A percentile compares a stretch with the other conserved stretches of the same genome.
phyloP scores from a whole-genome alignment of 1,140 invertebrate genomes.

The Drosophila subpulchrella region DNA sequence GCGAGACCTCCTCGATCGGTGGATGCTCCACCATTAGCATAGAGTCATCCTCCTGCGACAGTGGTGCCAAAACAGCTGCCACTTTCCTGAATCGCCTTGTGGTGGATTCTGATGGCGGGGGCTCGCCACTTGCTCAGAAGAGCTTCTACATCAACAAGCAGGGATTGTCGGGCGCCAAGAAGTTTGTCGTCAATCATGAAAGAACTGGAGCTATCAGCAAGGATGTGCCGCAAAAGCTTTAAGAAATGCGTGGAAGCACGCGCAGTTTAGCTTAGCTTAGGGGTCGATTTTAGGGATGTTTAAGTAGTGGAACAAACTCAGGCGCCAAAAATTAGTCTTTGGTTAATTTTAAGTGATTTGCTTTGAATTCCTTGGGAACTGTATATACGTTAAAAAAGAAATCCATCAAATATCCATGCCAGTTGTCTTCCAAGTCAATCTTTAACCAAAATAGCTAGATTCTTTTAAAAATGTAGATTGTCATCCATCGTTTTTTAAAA shows the following conservation, averaged over 20 bases:
- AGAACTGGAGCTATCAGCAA: conserved; percentile 44
- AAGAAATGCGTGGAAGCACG: conserved; percentile 36
- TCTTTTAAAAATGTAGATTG: neutral
- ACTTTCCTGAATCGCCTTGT: conserved; percentile 67
- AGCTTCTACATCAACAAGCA: conserved; percentile 77
- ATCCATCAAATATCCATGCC: neutral
- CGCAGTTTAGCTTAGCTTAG: conserved; percentile 17
- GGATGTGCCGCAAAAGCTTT: conserved; percentile 74
- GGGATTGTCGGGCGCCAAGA: conserved; percentile 69
- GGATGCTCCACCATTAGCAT: conserved; percentile 76
- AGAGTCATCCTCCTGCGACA: conserved; percentile 74
- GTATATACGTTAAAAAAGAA: neutral
- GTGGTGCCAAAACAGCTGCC: conserved; percentile 65
- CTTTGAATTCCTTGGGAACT: conserved; percentile 8
- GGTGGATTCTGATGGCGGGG: conserved; percentile 61
- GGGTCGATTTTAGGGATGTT: conserved; percentile 25
- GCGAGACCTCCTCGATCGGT: conserved; percentile 75
- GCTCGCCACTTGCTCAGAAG: conserved; percentile 58
- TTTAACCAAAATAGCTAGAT: neutral
- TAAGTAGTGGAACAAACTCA: neutral
- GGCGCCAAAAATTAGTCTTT: conserved; percentile 5
- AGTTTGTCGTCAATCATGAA: conserved; percentile 71
- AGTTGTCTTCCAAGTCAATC: conserved; percentile 6
- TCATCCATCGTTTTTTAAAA: too few species aligned
- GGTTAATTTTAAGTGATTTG: neutral